Base-by-base conservation (phyloP, 64 coral and sea anemone species). In the Cladopsammia gracilis region DNA sequence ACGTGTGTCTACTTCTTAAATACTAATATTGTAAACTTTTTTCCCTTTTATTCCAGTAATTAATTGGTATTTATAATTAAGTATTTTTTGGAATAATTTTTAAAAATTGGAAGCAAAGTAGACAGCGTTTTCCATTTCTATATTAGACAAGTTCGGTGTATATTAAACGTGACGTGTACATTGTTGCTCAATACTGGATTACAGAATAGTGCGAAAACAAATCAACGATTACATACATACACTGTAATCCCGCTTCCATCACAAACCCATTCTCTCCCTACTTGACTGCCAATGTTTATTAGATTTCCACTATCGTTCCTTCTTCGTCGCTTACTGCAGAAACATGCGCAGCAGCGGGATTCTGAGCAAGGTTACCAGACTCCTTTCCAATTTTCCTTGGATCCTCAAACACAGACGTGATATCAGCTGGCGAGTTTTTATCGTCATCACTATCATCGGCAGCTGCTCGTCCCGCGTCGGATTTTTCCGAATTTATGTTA, bases 271-370 rank as follows among this genome's bases (percentile, higher is more conserved):
- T 34, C 34, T 64, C 13, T 6, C 12, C 19, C 61, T 64, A 13
- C 18, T 64, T 64, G 13, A 18, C 19, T 15, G 19, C 10, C 11
- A 72, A 45, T 13, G 5, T 24, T 9, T 24, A 24, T 67, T 9
- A 84, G 51, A 84, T 84, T n/a, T 66, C 62, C 44, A 84, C 80
- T 10, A 68, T 61, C 6, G 34, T 68, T 51, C 80, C 80, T 67
- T 84, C 80, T 10, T 84, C 80, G 7, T 84, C 80, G 62, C 43
- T 84, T 25, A 84, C 12, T 34, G 62, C 18, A 67, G 61, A 48
- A 46, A 51, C 7, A 49, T 50, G 44, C 34, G 18, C 14, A 13
- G 61, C 11, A 0, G 44, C 16, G 43, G 62, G 48, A 48, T 24
- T 50, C 61, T 59, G 44, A 14, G 46, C 0, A 14, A 12, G 72